Percentiles rank a stretch among this genome's conserved stretches.
Evolutionary conservation across 1,140 invertebrate species (phyloP).

Genomic region (Daktulosphaira vitifoliae): DNA sequence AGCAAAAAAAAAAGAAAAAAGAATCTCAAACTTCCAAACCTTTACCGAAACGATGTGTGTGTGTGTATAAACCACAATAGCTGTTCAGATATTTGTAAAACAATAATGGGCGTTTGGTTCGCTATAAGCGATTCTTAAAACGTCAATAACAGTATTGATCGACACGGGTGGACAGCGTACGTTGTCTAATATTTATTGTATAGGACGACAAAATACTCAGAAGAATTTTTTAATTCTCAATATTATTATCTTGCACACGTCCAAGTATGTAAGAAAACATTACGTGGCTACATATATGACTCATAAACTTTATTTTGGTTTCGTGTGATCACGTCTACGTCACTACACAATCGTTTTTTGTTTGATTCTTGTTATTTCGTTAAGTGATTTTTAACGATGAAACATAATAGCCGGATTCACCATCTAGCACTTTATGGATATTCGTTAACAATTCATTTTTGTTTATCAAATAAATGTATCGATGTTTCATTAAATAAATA

Average conservation of each 20-base stretch:
- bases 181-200: background rate
- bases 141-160: slow-evolving; percentile 14
- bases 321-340: background rate
- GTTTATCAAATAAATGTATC: no score
- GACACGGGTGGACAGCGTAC: background rate
- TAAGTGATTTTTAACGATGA: no score
- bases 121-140: slow-evolving; percentile 19
- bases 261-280: no score
- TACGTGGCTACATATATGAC: no score
- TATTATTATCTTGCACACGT: no score
- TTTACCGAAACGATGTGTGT: background rate
- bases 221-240: background rate
- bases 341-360: no score
- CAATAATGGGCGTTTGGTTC: slow-evolving; percentile 19
- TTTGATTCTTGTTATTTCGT: no score
- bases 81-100: slow-evolving; percentile 31
- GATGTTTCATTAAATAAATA: no score
- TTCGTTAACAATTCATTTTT: no score
- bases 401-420: no score
- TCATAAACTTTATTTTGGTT: slow-evolving; percentile 6
- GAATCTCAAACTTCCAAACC: no score
- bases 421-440: no score
- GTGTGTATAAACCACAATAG: slow-evolving; percentile 3
- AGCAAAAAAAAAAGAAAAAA: background rate
- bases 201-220: background rate